A percentile compares a stretch with the other conserved stretches of the same genome.
These are phyloP conservation scores for Troides aeacus DNA, from an alignment of 2,888 invertebrate genomes.

Conservation along the genomic window DNA sequence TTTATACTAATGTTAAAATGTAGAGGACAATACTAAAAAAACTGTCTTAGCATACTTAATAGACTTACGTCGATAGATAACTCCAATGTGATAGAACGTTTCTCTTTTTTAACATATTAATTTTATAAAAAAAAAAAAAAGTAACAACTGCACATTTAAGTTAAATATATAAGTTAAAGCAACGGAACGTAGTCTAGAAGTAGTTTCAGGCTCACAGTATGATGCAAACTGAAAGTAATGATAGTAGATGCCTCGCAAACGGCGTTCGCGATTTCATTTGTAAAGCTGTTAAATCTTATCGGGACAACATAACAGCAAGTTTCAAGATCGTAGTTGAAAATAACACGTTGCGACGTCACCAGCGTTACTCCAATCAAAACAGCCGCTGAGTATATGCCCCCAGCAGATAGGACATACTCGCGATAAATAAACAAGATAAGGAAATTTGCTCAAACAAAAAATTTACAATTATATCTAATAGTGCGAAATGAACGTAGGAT, in stretches of 20 bases:
- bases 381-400: slow-evolving; percentile 61
- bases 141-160: slow-evolving; percentile 17
- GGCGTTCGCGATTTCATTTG: slow-evolving; percentile 36
- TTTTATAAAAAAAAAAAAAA: slow-evolving; percentile 27
- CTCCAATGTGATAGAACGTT: slow-evolving; percentile 62
- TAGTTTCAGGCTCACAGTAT: neutral
- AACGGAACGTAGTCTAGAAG: neutral
- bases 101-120: slow-evolving; percentile 62
- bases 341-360: slow-evolving; percentile 64
- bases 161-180: neutral
- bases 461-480: neutral
- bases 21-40: neutral
- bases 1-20: too few relatives aligned
- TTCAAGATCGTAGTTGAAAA: slow-evolving; percentile 58
- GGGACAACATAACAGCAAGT: slow-evolving; percentile 53
- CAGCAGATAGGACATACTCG: slow-evolving; percentile 51
- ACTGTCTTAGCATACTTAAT: neutral
- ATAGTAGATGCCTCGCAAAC: slow-evolving; percentile 54
- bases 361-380: slow-evolving; percentile 52
- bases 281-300: slow-evolving; percentile 55
- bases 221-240: slow-evolving; percentile 37
- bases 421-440: neutral
- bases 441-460: slow-evolving; percentile 55
- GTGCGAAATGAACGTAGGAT: neutral
- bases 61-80: slow-evolving; percentile 61